Base-by-base conservation (phyloP, 2,888 invertebrate genomes). In the Orthosia gracilis region DNA sequence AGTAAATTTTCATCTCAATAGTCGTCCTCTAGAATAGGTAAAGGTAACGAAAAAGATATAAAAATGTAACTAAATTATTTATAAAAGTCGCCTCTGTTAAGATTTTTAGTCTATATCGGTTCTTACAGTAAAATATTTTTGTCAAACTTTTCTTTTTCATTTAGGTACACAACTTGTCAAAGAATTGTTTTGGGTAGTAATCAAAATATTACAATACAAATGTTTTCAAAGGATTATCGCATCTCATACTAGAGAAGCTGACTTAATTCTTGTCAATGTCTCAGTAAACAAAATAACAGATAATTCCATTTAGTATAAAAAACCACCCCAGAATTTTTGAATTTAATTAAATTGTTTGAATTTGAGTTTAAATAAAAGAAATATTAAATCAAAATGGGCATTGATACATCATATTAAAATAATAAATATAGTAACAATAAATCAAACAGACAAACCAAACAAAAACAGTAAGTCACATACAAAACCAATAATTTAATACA, bases 1-100 rank as follows among this genome's bases (percentile, higher is more conserved):
- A 7, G 4, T 4, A n/a, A n/a, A n/a, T 26, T 4, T 3, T 26
- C 26, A 26, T 26, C 7, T 7, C 5, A 31, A 3, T 26, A n/a
- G 31, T 31, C 31, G 58, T 59, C 31, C 21, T n/a, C 4, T 45
- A 45, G 40, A 59, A 15, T 45, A 45, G 17, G 17, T 31, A 40
- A 40, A 9, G 40, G 40, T 40, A 40, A 45, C 21, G 31, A 17
- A 18, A 49, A 23, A 54, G 49, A 31, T 76, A 67, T 76, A 67
- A 40, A n/a, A 17, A 15, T 67, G 67, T 76, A 76, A 50, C 12
- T 73, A 11, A 72, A 77, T 50, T 71, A 73, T 78, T 76, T 67
- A 58, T 67, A 57, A 13, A 64, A 62, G 47, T 76, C 68, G 40
- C 55, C 4, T 54, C 50, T 64, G 59, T 76, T 65, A 49, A 55